Percentiles rank a stretch among this genome's conserved stretches.
Conservation (phyloP, 2,113 vertebrate genomes). For the Vulpes ferrilata region DNA sequence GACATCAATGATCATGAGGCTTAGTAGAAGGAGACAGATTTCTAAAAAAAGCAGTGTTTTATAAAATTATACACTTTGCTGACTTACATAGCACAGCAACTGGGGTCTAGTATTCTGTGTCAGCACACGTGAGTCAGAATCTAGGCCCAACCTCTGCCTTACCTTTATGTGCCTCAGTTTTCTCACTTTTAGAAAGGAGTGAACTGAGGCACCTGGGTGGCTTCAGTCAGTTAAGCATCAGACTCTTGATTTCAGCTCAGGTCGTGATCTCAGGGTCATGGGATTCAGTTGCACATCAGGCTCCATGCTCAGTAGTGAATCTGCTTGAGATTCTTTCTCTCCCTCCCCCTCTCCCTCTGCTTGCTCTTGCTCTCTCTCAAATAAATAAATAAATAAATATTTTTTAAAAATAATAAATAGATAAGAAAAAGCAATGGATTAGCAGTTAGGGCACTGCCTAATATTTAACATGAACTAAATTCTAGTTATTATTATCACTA, state of each 20-base stretch:
- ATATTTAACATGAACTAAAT: not conserved
- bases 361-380: not conserved
- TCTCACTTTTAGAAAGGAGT: not conserved
- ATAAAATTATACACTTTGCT: not conserved
- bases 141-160: not conserved
- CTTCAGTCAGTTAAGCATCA: not conserved
- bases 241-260: not conserved
- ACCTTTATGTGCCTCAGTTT: not conserved
- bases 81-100: no score
- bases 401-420: not conserved
- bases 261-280: not conserved
- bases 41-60: not conserved
- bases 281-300: not conserved
- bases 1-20: not conserved
- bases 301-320: not conserved
- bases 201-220: not conserved
- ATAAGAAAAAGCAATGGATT: not conserved
- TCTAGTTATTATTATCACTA: not conserved
- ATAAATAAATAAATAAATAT: not conserved
- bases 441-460: not conserved
- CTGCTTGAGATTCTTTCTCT: not conserved
- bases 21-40: not conserved
- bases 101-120: not conserved
- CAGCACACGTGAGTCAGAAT: not conserved
- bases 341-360: not conserved